Base-by-base conservation (phyloP, 2,888 invertebrate genomes). In the Amphipyra berbera region DNA sequence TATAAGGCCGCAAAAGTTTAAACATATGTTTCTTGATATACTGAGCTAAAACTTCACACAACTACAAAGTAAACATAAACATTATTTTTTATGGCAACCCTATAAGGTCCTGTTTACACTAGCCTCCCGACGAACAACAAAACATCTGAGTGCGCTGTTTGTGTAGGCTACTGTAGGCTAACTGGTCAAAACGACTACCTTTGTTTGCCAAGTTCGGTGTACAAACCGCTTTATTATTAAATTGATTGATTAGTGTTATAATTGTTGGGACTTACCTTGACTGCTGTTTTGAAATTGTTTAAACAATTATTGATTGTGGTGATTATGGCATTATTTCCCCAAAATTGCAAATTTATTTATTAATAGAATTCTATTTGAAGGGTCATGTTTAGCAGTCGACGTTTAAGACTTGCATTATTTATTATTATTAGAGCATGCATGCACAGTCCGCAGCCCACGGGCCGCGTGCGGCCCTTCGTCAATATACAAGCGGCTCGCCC, bases 211-310 rank as follows among this genome's bases (percentile, higher is more conserved):
- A 61, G 42, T 69, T 57, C 12, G 42, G 14, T 50, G 54, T 54
- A 47, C 46, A 55, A 55, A 78, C 55, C 5, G 62, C 63, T 65
- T 69, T 61, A 73, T 69, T 78, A 76, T 62, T 61, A 37, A 56
- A 37, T 74, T 49, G 57, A 76, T 71, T 71, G 67, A 76, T 75
- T 54, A 60, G 46, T 58, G 63, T 70, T 64, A 63, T 53, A 69
- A 53, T 63, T 40, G 55, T 56, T 37, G 12, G 5, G 14, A 8
- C 3, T 12, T 10, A 4, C 35, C 9, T 67, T 52, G 72, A 52
- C 50, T 55, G 35, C 42, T 6, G 38, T 35, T 64, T 56, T 35
- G n/a, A 49, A 50, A 55, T 50, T 46, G 7, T 37, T 37, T 10
- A 3, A 10, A 6, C 37, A 37, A 4, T 37, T 10, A 12, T 37